Base-by-base conservation (phyloP, 2,113 vertebrate genomes). In the Misgurnus anguillicaudatus region DNA sequence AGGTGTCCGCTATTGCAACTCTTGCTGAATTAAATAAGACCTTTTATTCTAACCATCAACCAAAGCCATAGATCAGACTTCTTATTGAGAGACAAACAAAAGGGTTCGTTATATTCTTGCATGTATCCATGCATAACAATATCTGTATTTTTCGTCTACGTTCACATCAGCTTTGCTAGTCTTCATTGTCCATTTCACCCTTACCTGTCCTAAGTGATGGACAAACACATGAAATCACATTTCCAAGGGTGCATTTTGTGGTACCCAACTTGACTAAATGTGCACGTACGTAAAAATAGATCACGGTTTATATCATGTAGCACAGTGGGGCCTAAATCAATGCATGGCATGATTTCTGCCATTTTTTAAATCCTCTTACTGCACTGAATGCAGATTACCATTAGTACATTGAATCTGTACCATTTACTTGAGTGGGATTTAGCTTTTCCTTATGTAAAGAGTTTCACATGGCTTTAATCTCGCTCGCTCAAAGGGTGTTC, bases 281-380 rank as follows among this genome's bases (percentile, higher is more conserved):
- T 31, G 11, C 42, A 39, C 13, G 47, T 17, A 19, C n/a, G 47
- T 53, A 3, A 47, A 51, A 73, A 66, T 57, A 21, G 57, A 39
- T 62, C 76, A 68, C 8, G 63, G 61, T 14, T 47, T 48, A 45
- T 45, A 53, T 77, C 72, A 55, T 61, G 61, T 19, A 76, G 53
- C 41, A 67, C 77, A 81, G 64, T 31, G 39, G 39, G n/a, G 13
- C 31, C 42, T 21, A 62, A 9, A 16, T 60, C 61, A 13, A 39
- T 65, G 41, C 10, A 41, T 66, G 53, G 48, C 38, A 39, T 21
- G 5, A 9, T 51, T 39, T 19, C 61, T 17, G 4, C 80, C 16
- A 60, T 69, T 62, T 53, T 24, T 61, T 7, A n/a, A 82, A 82
- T 75, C 80, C 80, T 85, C 73, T 82, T 78, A 68, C 11, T 47